Evolutionary conservation across 2,888 invertebrate species (phyloP).

Genomic region (Reticulitermes lucifugus): DNA sequence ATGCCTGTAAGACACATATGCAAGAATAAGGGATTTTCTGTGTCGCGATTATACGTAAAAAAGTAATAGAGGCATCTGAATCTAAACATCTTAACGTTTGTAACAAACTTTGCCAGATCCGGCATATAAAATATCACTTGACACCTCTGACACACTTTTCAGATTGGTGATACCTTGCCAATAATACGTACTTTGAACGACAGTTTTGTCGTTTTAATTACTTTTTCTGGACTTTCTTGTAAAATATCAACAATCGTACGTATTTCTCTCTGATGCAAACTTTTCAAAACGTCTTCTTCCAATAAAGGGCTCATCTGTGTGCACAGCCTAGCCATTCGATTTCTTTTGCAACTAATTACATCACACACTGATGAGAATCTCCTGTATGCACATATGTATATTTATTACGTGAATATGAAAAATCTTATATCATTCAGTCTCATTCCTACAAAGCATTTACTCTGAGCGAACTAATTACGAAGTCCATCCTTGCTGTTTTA

Average conservation of each 20-base stretch:
- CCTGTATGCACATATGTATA: too few relatives aligned
- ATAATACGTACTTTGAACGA: constrained; percentile 63
- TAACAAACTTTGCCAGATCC: too few relatives aligned
- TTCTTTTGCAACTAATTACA: background rate
- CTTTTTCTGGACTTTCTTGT: constrained; percentile 67
- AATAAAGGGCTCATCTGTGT: constrained; percentile 58
- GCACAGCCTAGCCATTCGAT: constrained; percentile 44
- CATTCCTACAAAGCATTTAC: too few relatives aligned
- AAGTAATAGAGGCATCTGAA: background rate
- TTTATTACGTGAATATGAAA: too few relatives aligned
- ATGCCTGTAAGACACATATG: too few relatives aligned
- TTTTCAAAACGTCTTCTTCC: constrained; percentile 63
- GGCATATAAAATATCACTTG: background rate
- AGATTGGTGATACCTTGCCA: background rate
- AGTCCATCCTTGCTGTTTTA: too few relatives aligned
- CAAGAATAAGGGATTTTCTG: too few relatives aligned
- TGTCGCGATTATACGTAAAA: too few relatives aligned
- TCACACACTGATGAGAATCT: too few relatives aligned
- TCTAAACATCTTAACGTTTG: too few relatives aligned
- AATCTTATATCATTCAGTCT: too few relatives aligned
- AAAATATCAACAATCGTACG: constrained; percentile 70
- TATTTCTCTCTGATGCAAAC: constrained; percentile 68
- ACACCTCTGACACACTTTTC: background rate
- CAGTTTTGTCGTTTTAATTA: constrained; percentile 66
- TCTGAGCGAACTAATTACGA: too few relatives aligned